Conservation (phyloP, 2,888 invertebrate species). For the Archaeoteleia sp. region DNA sequence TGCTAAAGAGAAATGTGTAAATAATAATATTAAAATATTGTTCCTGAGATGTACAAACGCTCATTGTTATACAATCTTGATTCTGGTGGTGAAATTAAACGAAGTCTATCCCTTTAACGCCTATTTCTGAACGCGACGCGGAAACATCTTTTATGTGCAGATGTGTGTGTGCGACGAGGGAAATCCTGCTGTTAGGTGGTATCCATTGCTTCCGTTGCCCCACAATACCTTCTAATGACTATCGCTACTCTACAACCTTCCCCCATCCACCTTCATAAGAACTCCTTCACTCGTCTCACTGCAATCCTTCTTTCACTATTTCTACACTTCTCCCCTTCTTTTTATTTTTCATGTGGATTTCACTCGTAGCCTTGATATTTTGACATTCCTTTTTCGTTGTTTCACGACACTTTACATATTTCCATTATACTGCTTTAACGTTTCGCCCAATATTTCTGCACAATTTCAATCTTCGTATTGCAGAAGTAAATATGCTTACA, state of each 20-base stretch:
- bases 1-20: no score
- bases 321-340: neutral
- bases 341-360: constrained; percentile 32
- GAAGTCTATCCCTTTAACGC: constrained; percentile 47
- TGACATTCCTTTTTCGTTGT: neutral
- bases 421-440: no score
- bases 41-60: no score
- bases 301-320: neutral
- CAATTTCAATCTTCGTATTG: no score
- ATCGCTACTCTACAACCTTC: constrained; percentile 43
- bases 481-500: no score
- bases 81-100: constrained; percentile 18
- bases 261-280: neutral
- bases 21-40: constrained; percentile 1
- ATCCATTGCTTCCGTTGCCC: constrained; percentile 57
- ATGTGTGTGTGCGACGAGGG: constrained; percentile 42
- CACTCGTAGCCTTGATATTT: constrained; percentile 23
- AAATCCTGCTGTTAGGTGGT: constrained; percentile 56
- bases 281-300: constrained; percentile 6
- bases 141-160: constrained; percentile 40
- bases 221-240: constrained; percentile 73
- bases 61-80: constrained; percentile 4
- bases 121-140: constrained; percentile 37
- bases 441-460: no score
- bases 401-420: no score